Percentiles rank a stretch among this genome's conserved stretches.
Evolutionary conservation across 2,113 vertebrate genomes (phyloP).

Genomic region (Corythornis cristatus): DNA sequence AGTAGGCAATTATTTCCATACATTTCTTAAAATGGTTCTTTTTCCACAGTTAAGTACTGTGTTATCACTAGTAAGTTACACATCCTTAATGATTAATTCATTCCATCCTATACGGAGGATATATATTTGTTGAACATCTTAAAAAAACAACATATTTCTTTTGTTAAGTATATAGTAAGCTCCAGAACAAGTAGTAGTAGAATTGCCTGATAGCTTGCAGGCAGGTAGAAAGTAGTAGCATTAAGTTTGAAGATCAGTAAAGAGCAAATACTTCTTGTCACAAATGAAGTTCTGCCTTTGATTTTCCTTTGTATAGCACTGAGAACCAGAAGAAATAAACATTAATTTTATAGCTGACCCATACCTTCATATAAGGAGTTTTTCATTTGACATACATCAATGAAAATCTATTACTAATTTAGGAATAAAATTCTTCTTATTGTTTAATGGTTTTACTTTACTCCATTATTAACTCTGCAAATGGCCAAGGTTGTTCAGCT

Average conservation of each 20-base stretch:
- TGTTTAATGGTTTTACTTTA: neutral
- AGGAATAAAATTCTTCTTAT: neutral
- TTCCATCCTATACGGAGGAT: neutral
- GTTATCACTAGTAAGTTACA: neutral
- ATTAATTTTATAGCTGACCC: neutral
- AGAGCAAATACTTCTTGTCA: neutral
- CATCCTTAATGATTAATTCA: neutral
- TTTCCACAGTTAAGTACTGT: neutral
- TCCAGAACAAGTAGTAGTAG: neutral
- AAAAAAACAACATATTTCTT: neutral
- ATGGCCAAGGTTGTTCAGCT: neutral
- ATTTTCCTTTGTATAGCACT: neutral
- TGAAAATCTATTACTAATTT: neutral
- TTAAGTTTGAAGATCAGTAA: neutral
- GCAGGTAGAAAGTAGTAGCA: neutral
- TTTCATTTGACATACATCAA: neutral
- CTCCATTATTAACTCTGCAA: neutral
- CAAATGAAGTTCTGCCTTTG: neutral
- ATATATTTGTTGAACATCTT: neutral
- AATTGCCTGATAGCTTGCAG: neutral
- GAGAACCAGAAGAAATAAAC: neutral
- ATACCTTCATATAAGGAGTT: neutral
- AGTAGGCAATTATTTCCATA: neutral
- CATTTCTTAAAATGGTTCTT: neutral
- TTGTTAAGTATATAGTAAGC: neutral